Percentiles rank a stretch among this genome's conserved stretches.
Evolutionary conservation across 2,113 vertebrate species (phyloP).

Genomic region (Peromyscus polionotus): DNA sequence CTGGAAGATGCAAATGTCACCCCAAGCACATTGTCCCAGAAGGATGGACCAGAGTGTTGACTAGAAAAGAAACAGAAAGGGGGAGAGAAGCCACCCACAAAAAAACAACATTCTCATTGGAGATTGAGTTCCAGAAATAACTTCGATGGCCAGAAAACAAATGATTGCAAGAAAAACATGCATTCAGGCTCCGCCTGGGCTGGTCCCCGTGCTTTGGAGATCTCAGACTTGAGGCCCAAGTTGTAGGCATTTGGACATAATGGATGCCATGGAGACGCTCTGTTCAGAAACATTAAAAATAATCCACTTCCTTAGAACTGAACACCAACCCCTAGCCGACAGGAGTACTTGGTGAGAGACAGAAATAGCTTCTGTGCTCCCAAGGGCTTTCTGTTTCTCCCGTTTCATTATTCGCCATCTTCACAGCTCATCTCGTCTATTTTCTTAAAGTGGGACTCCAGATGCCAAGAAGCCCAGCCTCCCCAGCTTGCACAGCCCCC

Average conservation of each 20-base stretch:
- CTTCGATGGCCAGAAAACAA: conserved; percentile 7
- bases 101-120: conserved; percentile 9
- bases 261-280: conserved; percentile 60
- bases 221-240: conserved; percentile 35
- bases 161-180: not conserved
- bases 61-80: not conserved
- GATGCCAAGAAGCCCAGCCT: conserved; percentile 68
- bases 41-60: not conserved
- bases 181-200: not conserved
- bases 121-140: conserved; percentile 56
- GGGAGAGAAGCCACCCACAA: not conserved
- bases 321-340: conserved; percentile 61
- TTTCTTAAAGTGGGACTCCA: conserved; percentile 81
- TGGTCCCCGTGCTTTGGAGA: conserved; percentile 17
- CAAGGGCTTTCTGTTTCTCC: conserved; percentile 64
- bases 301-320: conserved; percentile 72
- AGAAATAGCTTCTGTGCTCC: conserved; percentile 70
- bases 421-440: conserved; percentile 62
- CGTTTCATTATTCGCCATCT: conserved; percentile 74
- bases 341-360: conserved; percentile 69
- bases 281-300: conserved; percentile 73
- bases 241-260: conserved; percentile 62
- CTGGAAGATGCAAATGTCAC: not conserved
- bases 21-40: not conserved
- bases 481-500: conserved; percentile 58